phyloP scores from a whole-genome alignment of 2,797 vertebrate species.

The Ibycter americanus region DNA sequence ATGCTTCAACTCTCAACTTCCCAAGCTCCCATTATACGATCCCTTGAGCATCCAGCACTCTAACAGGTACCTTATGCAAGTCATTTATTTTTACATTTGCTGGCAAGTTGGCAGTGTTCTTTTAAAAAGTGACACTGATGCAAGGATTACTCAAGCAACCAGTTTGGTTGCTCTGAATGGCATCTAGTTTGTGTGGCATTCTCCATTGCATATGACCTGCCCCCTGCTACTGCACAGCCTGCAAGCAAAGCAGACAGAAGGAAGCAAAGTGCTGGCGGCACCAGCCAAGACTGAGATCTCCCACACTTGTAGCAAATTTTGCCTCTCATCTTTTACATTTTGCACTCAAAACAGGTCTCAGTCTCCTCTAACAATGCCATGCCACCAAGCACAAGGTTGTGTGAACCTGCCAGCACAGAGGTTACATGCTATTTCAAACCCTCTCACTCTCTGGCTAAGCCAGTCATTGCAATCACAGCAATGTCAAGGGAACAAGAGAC shows the following conservation, averaged over 20 bases:
- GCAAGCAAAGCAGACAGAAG: neutral
- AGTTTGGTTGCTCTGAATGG: neutral
- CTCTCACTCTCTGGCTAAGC: neutral
- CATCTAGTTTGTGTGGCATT: neutral
- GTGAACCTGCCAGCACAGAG: neutral
- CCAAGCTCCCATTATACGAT: neutral
- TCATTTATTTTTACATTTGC: neutral
- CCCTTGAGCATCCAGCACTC: neutral
- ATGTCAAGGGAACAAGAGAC: neutral
- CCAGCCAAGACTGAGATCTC: neutral
- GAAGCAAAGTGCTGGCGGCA: neutral
- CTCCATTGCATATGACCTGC: neutral
- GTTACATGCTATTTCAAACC: neutral
- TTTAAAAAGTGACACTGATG: neutral
- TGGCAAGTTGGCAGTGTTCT: neutral
- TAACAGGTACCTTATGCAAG: neutral
- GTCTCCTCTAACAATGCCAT: neutral
- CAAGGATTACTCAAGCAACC: neutral
- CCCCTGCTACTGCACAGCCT: neutral
- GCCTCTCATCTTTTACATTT: neutral
- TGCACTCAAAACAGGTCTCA: neutral
- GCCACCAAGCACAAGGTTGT: neutral
- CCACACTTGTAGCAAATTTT: rapidly evolving
- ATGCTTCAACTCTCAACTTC: neutral
- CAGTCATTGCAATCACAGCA: neutral